Evolutionary conservation across 2,797 vertebrate species (phyloP).

Genomic region (Manis crassicaudata): DNA sequence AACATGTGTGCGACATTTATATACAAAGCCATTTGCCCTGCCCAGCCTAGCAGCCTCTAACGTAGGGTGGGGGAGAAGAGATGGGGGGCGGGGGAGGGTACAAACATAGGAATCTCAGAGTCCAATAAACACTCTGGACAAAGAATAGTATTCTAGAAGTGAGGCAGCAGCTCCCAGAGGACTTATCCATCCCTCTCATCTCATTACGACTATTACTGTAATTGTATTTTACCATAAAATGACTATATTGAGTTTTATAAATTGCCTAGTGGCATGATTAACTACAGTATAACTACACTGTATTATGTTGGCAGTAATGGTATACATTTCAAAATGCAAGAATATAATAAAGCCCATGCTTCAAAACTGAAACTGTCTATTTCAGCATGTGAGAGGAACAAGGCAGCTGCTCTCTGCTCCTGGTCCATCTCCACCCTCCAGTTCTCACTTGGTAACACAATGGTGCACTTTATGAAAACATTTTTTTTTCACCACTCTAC

Average conservation of each 20-base stretch:
- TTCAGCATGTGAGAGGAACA: neutral
- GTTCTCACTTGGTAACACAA: conserved; percentile 33
- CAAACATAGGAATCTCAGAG: neutral
- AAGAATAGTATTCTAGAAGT: conserved; percentile 1
- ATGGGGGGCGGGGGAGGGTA: neutral
- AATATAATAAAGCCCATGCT: neutral
- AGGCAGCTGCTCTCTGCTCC: neutral
- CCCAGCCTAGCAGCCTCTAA: neutral
- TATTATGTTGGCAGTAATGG: neutral
- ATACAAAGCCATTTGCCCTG: neutral
- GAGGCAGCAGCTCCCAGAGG: neutral
- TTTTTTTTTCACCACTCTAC: conserved; percentile 49
- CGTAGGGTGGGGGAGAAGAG: neutral
- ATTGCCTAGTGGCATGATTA: conserved; percentile 30
- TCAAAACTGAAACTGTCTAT: neutral
- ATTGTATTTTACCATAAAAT: conserved; percentile 42
- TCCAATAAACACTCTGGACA: conserved; percentile 38
- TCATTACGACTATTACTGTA: conserved; percentile 49
- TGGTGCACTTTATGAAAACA: conserved; percentile 59
- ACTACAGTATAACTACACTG: neutral
- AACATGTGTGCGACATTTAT: neutral
- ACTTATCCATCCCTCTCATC: neutral
- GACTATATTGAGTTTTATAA: conserved; percentile 54
- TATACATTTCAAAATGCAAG: neutral
- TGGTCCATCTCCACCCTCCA: neutral